phyloP scores from a whole-genome alignment of 1,140 invertebrate genomes.

The Heterodera schachtii region DNA sequence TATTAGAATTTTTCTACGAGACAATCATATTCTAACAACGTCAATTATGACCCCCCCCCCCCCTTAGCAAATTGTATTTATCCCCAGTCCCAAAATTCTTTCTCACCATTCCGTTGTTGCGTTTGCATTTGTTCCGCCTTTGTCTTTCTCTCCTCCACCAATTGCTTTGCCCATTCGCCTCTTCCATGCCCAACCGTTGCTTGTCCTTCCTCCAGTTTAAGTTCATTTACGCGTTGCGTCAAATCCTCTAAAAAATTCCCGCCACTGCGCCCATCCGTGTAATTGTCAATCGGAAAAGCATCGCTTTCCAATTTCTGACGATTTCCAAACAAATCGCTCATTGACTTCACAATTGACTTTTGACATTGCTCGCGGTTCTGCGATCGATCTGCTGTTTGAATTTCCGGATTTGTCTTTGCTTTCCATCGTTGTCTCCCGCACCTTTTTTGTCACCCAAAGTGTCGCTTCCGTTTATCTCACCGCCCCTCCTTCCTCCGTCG shows the following conservation, averaged over 20 bases:
- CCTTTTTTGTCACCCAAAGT: not conserved
- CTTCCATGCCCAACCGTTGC: constrained; percentile 59
- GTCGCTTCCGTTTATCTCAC: not conserved
- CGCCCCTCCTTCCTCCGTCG: not conserved
- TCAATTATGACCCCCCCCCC: no score
- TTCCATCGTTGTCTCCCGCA: not conserved
- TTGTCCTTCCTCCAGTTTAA: constrained; percentile 34
- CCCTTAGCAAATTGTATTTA: no score
- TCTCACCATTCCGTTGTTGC: constrained; percentile 1
- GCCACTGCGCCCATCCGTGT: not conserved
- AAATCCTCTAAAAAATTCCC: not conserved
- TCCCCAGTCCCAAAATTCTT: not conserved
- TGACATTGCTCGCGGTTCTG: constrained; percentile 20
- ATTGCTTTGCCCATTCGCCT: constrained; percentile 64
- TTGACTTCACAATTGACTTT: constrained; percentile 48
- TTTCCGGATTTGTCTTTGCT: no score
- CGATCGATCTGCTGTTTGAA: not conserved
- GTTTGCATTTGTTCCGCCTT: constrained; percentile 25
- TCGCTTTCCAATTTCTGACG: not conserved
- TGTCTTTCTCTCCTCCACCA: constrained; percentile 50
- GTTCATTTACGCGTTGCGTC: constrained; percentile 6
- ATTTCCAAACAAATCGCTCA: constrained; percentile 57
- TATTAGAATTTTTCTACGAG: no score
- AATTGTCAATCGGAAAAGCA: not conserved
- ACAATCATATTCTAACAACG: no score